These are phyloP conservation scores for Echinops telfairi DNA, from an alignment of 2,113 vertebrate genomes.

Conservation along the genomic window DNA sequence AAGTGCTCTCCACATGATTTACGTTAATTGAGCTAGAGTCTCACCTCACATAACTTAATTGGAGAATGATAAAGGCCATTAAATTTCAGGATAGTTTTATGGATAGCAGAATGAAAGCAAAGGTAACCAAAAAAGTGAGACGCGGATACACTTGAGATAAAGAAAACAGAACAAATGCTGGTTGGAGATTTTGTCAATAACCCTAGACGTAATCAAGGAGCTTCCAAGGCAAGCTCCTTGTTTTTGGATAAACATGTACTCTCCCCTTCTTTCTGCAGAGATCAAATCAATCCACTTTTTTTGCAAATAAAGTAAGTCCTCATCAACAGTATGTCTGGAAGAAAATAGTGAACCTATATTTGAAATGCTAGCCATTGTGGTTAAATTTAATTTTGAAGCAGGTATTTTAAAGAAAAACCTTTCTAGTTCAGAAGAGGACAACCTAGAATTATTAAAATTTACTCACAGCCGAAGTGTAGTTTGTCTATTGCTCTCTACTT, in stretches of 20 bases:
- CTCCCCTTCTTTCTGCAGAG: background rate
- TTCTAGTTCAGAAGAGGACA: background rate
- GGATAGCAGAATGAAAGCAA: slow-evolving; percentile 30
- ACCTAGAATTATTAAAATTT: slow-evolving; percentile 1
- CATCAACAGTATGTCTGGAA: background rate
- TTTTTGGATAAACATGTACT: background rate
- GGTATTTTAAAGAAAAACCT: background rate
- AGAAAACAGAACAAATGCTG: background rate
- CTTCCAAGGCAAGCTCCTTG: background rate
- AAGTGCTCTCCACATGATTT: slow-evolving; percentile 18
- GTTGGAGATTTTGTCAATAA: background rate
- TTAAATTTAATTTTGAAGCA: slow-evolving; percentile 21
- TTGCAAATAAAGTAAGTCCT: slow-evolving; percentile 5
- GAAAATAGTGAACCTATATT: background rate
- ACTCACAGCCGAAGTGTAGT: background rate
- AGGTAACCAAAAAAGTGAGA: background rate
- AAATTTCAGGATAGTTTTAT: slow-evolving; percentile 59
- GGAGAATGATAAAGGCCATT: slow-evolving; percentile 71
- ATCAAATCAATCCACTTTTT: background rate
- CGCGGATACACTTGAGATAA: too few species aligned
- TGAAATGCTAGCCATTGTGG: background rate
- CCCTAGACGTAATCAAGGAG: background rate
- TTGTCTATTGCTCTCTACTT: background rate
- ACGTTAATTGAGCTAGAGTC: slow-evolving; percentile 66
- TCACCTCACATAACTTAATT: slow-evolving; percentile 74